These are phyloP conservation scores for Crossoptilon crossoptilon DNA, from an alignment of 2,797 vertebrate genomes.

Conservation along the genomic window DNA sequence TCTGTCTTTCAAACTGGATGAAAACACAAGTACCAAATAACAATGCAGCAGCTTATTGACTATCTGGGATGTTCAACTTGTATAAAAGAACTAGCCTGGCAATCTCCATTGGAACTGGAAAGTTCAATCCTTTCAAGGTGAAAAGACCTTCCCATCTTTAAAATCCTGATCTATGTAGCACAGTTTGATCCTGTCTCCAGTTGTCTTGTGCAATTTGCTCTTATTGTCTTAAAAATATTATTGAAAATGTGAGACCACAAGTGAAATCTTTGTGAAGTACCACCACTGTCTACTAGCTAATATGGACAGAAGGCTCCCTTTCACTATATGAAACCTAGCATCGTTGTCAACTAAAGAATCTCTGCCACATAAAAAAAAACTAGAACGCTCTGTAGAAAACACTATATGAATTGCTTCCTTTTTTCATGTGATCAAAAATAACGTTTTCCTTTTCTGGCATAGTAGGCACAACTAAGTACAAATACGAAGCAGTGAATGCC, in stretches of 20 bases:
- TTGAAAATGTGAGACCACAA: neutral
- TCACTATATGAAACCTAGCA: neutral
- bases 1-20: neutral
- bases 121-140: neutral
- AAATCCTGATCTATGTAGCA: neutral
- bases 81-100: neutral
- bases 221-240: neutral
- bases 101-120: neutral
- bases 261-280: neutral
- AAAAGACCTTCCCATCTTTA: neutral
- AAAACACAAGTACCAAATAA: neutral
- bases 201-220: neutral
- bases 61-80: neutral
- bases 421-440: neutral
- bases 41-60: neutral
- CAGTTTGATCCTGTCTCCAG: neutral
- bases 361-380: neutral
- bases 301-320: fast-evolving
- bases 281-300: neutral
- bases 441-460: neutral
- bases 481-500: neutral
- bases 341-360: neutral
- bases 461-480: neutral
- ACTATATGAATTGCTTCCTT: neutral
- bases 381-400: neutral